Conservation (phyloP, 2,797 vertebrate genomes). For the Natrix natrix region DNA sequence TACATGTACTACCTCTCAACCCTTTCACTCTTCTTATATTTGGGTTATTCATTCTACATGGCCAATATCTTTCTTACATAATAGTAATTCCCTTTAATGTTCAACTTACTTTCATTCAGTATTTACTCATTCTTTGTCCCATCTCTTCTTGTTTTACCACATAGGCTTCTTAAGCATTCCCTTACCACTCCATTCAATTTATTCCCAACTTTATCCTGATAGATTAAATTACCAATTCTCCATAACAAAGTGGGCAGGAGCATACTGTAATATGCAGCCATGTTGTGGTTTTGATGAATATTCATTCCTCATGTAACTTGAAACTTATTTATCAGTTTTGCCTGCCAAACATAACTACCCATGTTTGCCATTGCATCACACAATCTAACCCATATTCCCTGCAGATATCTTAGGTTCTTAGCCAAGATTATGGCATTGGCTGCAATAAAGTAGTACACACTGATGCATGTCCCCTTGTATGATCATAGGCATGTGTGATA, state of each 20-base stretch:
- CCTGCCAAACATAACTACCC: background rate
- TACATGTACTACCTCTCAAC: background rate
- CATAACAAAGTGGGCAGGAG: background rate
- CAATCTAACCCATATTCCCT: background rate
- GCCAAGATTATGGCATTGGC: background rate
- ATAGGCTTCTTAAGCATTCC: background rate
- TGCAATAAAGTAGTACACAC: background rate
- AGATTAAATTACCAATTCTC: background rate
- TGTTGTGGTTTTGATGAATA: background rate
- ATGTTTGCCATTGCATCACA: background rate
- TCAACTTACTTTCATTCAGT: background rate
- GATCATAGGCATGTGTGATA: background rate
- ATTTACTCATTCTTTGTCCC: background rate
- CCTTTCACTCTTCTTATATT: background rate
- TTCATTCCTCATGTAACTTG: background rate
- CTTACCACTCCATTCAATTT: background rate
- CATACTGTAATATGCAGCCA: background rate
- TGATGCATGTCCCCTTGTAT: background rate
- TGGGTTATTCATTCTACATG: background rate
- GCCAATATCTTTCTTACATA: background rate
- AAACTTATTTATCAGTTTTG: background rate
- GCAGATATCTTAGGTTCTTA: background rate
- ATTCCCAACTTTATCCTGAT: background rate
- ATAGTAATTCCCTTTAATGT: background rate
- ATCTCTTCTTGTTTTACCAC: background rate